Conservation (phyloP, 2,888 invertebrate genomes). For the Ceratothoa steindachneri region DNA sequence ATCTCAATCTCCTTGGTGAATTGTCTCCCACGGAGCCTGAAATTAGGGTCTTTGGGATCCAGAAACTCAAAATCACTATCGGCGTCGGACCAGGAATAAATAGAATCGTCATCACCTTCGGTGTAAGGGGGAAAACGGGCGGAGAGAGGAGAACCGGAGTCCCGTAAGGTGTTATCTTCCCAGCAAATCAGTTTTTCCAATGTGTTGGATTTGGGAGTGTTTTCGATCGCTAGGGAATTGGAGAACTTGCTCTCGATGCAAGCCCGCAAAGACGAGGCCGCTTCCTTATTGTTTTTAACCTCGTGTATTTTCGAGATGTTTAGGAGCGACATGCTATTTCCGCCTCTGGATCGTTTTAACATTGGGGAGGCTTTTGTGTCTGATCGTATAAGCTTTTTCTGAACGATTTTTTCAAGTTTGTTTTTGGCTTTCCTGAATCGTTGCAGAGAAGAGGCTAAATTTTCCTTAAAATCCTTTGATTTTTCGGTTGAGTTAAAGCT, state of each 20-base stretch:
- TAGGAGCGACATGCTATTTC: not conserved
- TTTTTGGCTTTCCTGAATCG: conserved; percentile 38
- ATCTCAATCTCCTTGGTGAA: not conserved
- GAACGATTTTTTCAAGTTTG: conserved; percentile 36
- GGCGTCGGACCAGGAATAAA: conserved; percentile 45
- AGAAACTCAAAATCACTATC: conserved; percentile 44
- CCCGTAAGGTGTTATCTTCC: not conserved
- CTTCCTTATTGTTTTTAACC: not conserved
- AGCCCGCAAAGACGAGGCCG: not conserved
- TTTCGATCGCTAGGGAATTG: not conserved
- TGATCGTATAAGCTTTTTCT: conserved; percentile 27
- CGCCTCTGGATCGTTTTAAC: not conserved
- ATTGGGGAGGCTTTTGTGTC: conserved; percentile 11
- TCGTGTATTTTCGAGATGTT: not conserved
- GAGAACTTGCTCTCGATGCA: not conserved
- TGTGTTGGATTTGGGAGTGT: not conserved
- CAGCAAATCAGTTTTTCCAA: not conserved
- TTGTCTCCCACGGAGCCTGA: not conserved
- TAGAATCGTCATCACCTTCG: conserved; percentile 27
- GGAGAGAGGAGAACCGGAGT: not conserved
- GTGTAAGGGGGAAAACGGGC: not conserved
- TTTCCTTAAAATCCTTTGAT: conserved; percentile 37
- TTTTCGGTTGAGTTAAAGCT: conserved; percentile 37
- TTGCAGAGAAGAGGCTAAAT: conserved; percentile 33
- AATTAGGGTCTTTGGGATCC: conserved; percentile 16